A percentile compares a stretch with the other conserved stretches of the same genome.
These are phyloP conservation scores for Petaurus breviceps DNA, from an alignment of 2,113 vertebrate species.

Conservation along the genomic window DNA sequence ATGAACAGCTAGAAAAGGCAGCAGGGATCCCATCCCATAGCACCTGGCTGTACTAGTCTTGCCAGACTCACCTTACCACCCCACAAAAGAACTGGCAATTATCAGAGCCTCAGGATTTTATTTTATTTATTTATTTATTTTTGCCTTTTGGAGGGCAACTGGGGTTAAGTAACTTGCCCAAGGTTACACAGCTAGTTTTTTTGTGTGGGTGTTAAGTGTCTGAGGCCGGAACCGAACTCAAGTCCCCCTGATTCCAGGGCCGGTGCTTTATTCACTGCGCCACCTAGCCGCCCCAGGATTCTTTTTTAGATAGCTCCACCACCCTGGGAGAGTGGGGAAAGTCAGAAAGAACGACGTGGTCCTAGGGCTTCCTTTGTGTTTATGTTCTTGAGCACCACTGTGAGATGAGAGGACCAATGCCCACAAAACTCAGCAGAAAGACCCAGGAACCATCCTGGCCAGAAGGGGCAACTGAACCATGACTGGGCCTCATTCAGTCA, in stretches of 20 bases:
- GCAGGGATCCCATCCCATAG: not conserved
- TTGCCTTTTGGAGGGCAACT: too few species aligned
- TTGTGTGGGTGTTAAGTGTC: too few species aligned
- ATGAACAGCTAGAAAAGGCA: not conserved
- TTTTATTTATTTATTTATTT: too few species aligned
- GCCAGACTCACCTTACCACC: not conserved
- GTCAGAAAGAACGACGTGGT: too few species aligned
- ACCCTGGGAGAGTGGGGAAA: not conserved
- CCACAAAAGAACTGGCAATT: not conserved
- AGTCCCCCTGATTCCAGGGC: too few species aligned
- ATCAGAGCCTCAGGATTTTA: too few species aligned
- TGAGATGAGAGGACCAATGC: not conserved
- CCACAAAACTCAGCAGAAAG: not conserved
- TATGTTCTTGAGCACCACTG: not conserved
- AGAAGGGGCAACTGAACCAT: not conserved
- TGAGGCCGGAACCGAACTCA: too few species aligned
- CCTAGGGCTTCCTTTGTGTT: too few species aligned
- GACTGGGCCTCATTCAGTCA: not conserved
- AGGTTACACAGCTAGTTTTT: too few species aligned
- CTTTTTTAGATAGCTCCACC: not conserved
- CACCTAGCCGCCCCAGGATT: too few species aligned
- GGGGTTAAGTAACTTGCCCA: too few species aligned
- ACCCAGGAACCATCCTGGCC: not conserved
- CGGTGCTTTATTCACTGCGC: too few species aligned
- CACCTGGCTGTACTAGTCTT: not conserved